Conservation (phyloP, 2,797 vertebrate species). For the Kryptopterus vitreolus region DNA sequence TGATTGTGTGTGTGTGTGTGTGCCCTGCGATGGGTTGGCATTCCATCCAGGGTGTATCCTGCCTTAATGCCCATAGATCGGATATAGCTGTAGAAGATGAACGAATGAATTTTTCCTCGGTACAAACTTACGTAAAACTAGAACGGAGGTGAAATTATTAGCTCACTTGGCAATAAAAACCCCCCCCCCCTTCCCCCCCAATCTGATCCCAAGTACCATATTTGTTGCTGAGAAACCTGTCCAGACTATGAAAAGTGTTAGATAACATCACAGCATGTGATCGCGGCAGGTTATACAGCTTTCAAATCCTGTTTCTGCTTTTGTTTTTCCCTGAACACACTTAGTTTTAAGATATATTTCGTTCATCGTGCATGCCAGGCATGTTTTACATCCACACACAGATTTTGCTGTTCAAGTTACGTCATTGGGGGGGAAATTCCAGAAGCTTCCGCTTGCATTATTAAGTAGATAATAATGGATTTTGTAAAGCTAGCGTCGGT, state of each 20-base stretch:
- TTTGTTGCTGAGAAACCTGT: not conserved
- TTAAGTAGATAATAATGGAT: not conserved
- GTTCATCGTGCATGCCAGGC: not conserved
- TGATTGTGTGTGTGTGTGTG: too few species aligned
- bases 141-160: too few species aligned
- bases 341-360: not conserved
- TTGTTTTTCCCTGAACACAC: not conserved
- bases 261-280: not conserved
- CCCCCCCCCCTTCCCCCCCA: too few species aligned
- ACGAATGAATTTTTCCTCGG: too few species aligned
- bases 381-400: constrained; percentile 9
- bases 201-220: not conserved
- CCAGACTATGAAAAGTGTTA: not conserved
- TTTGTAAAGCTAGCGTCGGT: not conserved
- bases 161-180: not conserved
- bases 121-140: too few species aligned
- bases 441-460: not conserved
- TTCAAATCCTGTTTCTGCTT: not conserved
- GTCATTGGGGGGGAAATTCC: not conserved
- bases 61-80: too few species aligned
- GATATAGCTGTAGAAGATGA: too few species aligned
- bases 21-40: too few species aligned
- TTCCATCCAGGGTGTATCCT: too few species aligned
- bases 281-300: not conserved
- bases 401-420: not conserved